Percentiles rank a stretch among this genome's conserved stretches.
phyloP scores from a whole-genome alignment of 2,113 vertebrate genomes.

The Microtus richardsoni region DNA sequence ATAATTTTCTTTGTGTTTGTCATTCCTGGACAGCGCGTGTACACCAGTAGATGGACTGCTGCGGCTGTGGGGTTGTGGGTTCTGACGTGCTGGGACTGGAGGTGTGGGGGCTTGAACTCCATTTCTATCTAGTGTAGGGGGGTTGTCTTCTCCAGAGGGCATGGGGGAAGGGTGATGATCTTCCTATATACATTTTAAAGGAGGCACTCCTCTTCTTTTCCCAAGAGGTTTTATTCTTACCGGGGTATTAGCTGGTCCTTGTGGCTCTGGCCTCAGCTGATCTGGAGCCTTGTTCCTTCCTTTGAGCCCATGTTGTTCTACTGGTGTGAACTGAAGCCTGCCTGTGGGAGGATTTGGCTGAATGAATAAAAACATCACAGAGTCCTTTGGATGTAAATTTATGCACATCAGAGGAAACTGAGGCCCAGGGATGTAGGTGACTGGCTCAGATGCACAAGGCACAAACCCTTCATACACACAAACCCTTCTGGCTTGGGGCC shows the following conservation, averaged over 20 bases:
- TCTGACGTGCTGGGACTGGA: neutral
- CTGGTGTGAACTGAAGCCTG: neutral
- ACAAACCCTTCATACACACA: neutral
- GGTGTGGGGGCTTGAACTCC: neutral
- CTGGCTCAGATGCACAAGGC: neutral
- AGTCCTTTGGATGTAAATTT: neutral
- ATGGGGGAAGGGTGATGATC: fast-evolving
- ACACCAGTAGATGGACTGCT: neutral
- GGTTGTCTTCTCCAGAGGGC: neutral
- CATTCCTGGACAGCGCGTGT: neutral
- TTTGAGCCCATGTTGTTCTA: neutral
- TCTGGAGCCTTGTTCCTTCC: neutral
- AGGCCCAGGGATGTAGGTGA: neutral
- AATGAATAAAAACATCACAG: neutral
- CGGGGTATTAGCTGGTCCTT: too few relatives aligned
- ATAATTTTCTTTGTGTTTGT: neutral
- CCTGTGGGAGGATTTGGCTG: neutral
- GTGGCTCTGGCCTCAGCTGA: neutral
- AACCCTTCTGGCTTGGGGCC: neutral
- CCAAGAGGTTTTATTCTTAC: neutral
- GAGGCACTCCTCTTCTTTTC: neutral
- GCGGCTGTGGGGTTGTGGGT: neutral
- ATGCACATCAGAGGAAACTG: neutral
- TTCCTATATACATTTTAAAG: neutral
- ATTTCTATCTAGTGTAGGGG: neutral